Percentiles rank a stretch among this genome's conserved stretches.
Conservation (phyloP, 2,888 invertebrate genomes). For the Ernsta delagoae region DNA sequence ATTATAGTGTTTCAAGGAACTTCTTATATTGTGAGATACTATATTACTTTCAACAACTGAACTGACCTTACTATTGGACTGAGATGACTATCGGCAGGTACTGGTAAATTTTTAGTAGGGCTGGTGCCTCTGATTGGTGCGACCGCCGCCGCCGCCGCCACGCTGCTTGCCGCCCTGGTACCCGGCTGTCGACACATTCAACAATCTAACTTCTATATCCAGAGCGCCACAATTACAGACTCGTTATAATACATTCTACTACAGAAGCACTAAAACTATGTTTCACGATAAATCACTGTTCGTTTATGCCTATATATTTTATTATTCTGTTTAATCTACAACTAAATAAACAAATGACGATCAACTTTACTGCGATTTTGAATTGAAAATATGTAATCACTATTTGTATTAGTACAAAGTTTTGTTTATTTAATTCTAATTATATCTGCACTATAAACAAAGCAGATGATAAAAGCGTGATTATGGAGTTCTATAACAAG, state of each 20-base stretch:
- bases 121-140: slow-evolving; percentile 93
- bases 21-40: not conserved
- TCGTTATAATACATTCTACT: slow-evolving; percentile 18
- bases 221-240: slow-evolving; percentile 37
- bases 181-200: slow-evolving; percentile 71
- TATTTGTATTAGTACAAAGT: not conserved
- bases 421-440: no score
- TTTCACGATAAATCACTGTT: not conserved
- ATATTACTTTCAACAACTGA: not conserved
- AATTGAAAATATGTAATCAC: not conserved
- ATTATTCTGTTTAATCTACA: not conserved
- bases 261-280: slow-evolving; percentile 17
- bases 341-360: not conserved
- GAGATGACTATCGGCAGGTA: slow-evolving; percentile 80
- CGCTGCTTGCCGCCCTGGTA: slow-evolving; percentile 94
- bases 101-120: slow-evolving; percentile 87
- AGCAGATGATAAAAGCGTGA: slow-evolving; percentile 19
- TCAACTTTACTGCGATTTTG: not conserved
- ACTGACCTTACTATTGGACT: slow-evolving; percentile 79
- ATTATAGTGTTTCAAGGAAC: not conserved
- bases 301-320: no score
- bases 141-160: slow-evolving; percentile 89
- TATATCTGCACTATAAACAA: not conserved
- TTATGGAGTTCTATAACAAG: not conserved
- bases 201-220: slow-evolving; percentile 37